Evolutionary conservation across 35 echinoderm and acorn worm genomes (phyloP).

Genomic region (Heliocidaris erythrogramma): DNA sequence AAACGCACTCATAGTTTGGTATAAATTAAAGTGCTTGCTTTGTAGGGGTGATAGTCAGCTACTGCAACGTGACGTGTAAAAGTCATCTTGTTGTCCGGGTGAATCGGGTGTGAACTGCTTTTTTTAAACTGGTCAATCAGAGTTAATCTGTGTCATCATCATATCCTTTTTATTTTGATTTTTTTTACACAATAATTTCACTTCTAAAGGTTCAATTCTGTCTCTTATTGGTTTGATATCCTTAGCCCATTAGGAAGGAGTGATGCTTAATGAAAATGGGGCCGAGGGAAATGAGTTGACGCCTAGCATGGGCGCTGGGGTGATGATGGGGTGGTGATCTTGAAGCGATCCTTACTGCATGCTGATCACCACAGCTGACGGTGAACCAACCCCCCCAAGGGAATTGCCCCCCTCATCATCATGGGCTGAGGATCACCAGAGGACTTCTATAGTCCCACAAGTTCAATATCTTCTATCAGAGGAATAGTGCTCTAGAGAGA

Average conservation of each 20-base stretch:
- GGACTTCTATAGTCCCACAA: background rate
- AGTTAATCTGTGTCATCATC: slow-evolving; percentile 11
- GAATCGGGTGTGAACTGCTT: background rate
- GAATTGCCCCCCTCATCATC: slow-evolving; percentile 14
- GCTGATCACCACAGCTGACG: slow-evolving; percentile 35
- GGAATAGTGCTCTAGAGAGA: slow-evolving; percentile 1
- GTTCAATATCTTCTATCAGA: slow-evolving; percentile 38
- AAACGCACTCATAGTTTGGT: slow-evolving; percentile 26
- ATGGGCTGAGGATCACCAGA: background rate
- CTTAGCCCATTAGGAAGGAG: slow-evolving; percentile 15
- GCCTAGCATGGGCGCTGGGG: slow-evolving; percentile 3
- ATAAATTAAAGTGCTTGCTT: slow-evolving; percentile 30
- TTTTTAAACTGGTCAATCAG: background rate
- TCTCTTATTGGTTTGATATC: slow-evolving; percentile 12
- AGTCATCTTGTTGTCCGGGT: background rate
- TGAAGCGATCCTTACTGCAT: slow-evolving; percentile 7
- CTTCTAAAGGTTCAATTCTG: background rate
- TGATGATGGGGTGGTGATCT: slow-evolving; percentile 46
- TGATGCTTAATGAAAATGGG: slow-evolving; percentile 29
- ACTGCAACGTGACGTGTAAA: background rate
- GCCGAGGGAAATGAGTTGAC: slow-evolving; percentile 47
- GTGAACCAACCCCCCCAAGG: slow-evolving; percentile 23
- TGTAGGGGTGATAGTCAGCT: background rate
- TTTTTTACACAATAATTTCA: background rate
- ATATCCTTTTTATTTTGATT: background rate